These are phyloP conservation scores for Rattus norvegicus DNA, from an alignment of 2,113 vertebrate species.

Conservation along the genomic window GRCr8 NC_086039.1:59480501-59481000, in stretches of 20 bases:
- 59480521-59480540: constrained; percentile 36
- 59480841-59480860: constrained; percentile 65
- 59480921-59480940: constrained; percentile 55
- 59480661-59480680: constrained; percentile 17
- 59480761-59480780: constrained; percentile 46
- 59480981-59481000: constrained; percentile 46
- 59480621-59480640: constrained; percentile 41
- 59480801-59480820: constrained; percentile 59
- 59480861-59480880: constrained; percentile 55
- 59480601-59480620: constrained; percentile 59
- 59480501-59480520: constrained; percentile 39
- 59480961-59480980: neutral
- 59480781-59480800: constrained; percentile 73
- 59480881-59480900: constrained; percentile 55
- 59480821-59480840: constrained; percentile 65
- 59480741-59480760: constrained; percentile 67
- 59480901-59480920: constrained; percentile 49
- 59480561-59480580: constrained; percentile 55
- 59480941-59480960: constrained; percentile 4
- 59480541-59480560: constrained; percentile 39
- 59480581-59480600: constrained; percentile 56
- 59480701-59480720: constrained; percentile 56
- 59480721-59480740: constrained; percentile 56
- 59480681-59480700: constrained; percentile 46
- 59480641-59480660: constrained; percentile 64